These are phyloP conservation scores for Spisula subtruncata DNA, from an alignment of 2,888 invertebrate genomes.

Conservation along the genomic window DNA sequence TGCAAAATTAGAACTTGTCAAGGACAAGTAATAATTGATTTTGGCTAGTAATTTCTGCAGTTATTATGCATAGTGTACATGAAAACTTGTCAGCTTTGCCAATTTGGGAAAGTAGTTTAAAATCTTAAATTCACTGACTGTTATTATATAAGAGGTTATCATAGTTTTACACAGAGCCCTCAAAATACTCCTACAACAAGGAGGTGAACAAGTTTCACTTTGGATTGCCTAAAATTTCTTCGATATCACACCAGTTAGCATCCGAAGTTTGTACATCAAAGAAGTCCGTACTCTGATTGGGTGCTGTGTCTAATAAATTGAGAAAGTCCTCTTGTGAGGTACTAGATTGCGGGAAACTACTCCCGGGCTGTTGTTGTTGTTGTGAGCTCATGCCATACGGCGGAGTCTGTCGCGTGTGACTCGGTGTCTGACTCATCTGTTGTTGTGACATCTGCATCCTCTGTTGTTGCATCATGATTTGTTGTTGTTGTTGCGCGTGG, in stretches of 20 bases:
- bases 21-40: too few species aligned
- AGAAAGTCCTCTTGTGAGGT: conserved; percentile 90
- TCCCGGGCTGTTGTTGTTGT: conserved; percentile 39
- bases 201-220: conserved; percentile 20
- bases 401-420: conserved; percentile 70
- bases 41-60: too few species aligned
- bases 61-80: too few species aligned
- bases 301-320: conserved; percentile 94
- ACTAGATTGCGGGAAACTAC: conserved; percentile 71
- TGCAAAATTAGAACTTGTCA: too few species aligned
- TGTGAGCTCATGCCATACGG: conserved; percentile 68
- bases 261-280: conserved; percentile 90
- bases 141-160: too few species aligned
- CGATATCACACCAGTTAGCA: conserved; percentile 72
- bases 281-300: conserved; percentile 89
- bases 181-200: not conserved
- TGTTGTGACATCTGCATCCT: conserved; percentile 88
- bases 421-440: conserved; percentile 73
- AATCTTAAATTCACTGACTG: too few species aligned
- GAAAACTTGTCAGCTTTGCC: too few species aligned
- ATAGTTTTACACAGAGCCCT: too few species aligned
- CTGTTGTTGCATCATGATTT: conserved; percentile 84
- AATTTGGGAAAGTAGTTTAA: too few species aligned
- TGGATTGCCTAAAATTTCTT: conserved; percentile 66
- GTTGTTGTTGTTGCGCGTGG: conserved; percentile 73